phyloP scores from a whole-genome alignment of 2,888 invertebrate genomes.

The Zaprionus obscuricornis region DNA sequence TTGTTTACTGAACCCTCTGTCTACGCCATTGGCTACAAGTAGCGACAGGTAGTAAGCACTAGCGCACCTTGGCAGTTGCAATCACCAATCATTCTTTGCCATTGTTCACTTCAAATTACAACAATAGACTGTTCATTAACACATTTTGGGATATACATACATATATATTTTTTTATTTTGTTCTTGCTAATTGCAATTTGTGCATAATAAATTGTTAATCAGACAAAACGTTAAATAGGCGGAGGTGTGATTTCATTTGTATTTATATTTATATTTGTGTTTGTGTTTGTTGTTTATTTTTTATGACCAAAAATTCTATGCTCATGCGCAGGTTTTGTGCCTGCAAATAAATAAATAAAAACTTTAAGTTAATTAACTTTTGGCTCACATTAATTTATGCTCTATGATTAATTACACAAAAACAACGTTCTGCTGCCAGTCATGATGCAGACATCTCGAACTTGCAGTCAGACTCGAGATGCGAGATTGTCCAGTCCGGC shows the following conservation, averaged over 20 bases:
- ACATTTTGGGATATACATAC: constrained; percentile 40
- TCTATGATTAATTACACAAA: constrained; percentile 75
- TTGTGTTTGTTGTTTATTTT: too few relatives aligned
- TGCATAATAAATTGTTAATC: constrained; percentile 2
- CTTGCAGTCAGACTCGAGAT: constrained; percentile 19
- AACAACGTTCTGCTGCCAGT: constrained; percentile 42
- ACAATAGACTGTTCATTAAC: constrained; percentile 64
- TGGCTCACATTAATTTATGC: constrained; percentile 81
- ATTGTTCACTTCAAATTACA: constrained; percentile 41
- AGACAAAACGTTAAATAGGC: constrained; percentile 7
- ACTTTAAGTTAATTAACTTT: constrained; percentile 81
- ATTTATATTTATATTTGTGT: too few relatives aligned
- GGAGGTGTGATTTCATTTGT: constrained; percentile 28
- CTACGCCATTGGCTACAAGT: too few relatives aligned
- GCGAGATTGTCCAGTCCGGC: constrained; percentile 33
- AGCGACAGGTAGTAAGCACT: constrained; percentile 5
- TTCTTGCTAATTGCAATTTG: too few relatives aligned
- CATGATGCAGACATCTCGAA: constrained; percentile 45
- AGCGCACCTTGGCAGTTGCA: background rate
- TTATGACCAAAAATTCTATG: too few relatives aligned
- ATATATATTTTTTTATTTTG: too few relatives aligned
- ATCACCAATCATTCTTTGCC: constrained; percentile 35
- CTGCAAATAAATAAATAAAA: constrained; percentile 78
- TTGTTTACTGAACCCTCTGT: too few relatives aligned
- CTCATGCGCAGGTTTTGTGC: background rate